These are phyloP conservation scores for Trichacis sp. DNA, from an alignment of 2,888 invertebrate species.

Conservation along the genomic window DNA sequence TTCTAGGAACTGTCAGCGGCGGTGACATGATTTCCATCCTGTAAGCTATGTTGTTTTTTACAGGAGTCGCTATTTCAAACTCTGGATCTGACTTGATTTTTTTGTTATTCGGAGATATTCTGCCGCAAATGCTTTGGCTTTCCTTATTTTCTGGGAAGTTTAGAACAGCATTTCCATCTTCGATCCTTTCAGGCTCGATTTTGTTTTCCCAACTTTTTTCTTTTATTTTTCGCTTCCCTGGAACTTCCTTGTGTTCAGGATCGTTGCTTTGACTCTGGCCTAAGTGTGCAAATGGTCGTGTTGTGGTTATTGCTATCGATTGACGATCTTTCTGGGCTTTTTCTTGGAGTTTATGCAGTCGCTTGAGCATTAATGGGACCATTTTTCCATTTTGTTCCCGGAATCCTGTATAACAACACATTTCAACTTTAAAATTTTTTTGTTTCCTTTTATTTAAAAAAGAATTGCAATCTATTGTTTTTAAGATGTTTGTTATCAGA, in stretches of 20 bases:
- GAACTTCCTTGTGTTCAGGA: constrained; percentile 56
- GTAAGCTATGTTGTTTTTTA: constrained; percentile 51
- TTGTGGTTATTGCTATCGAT: constrained; percentile 42
- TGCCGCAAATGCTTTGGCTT: constrained; percentile 40
- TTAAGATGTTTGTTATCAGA: too few relatives aligned
- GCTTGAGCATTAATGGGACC: constrained; percentile 88
- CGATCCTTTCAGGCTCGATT: constrained; percentile 58
- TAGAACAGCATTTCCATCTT: constrained; percentile 53
- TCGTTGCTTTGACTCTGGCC: constrained; percentile 57
- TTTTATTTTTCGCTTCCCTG: constrained; percentile 61
- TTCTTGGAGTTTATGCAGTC: constrained; percentile 81
- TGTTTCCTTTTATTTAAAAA: too few relatives aligned
- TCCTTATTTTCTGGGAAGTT: constrained; percentile 53
- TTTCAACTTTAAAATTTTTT: too few relatives aligned
- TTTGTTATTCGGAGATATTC: constrained; percentile 55
- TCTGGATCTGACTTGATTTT: constrained; percentile 53
- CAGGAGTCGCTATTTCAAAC: constrained; percentile 47
- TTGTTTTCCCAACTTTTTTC: constrained; percentile 53
- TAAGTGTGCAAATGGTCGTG: constrained; percentile 74
- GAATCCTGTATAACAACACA: too few relatives aligned
- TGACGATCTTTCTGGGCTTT: constrained; percentile 69
- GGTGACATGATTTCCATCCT: constrained; percentile 66
- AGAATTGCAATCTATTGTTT: too few relatives aligned
- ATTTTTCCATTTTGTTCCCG: constrained; percentile 88
- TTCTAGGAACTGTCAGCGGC: constrained; percentile 58